Base-by-base conservation (phyloP, 2,888 invertebrate genomes). In the Listrodromus nycthemerus region DNA sequence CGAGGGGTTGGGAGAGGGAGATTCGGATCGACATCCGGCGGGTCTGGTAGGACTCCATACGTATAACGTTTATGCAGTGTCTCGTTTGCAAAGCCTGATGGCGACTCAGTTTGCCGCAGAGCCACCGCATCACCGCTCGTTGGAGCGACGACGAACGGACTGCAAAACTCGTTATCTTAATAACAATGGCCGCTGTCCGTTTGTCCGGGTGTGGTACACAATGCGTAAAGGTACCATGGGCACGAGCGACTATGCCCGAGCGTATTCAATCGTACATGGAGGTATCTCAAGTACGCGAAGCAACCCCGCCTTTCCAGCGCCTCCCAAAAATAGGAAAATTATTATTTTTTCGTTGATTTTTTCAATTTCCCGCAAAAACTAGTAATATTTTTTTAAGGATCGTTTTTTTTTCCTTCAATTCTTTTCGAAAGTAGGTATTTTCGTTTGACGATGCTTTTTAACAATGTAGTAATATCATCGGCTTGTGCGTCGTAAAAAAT, bases 151-250 rank as follows among this genome's bases (percentile, higher is more conserved):
- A 41, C 70, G 65, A 70, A 73, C 74, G 24, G 55, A 73, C 71
- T 66, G 79, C 83, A 75, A 83, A 76, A 83, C 80, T 83, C 83
- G 83, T 83, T 83, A 83, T 83, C 83, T 83, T 76, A 83, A 83
- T 83, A 83, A 80, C 83, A 80, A 83, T 80, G 69, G 80, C 80
- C 63, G 71, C 71, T 67, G 76, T 80, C 71, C 83, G 67, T 80
- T 76, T 83, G 83, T 76, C 48, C 41, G 33, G 21, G 41, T 27
- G 13, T 27, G 24, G 70, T 45, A 50, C 71, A 80, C 80, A 83
- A 71, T 71, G 76, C 80, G 80, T 50, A 58, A 74, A 79, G 61
- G 41, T 21, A 52, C 65, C 66, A 65, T 65, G 27, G 55, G 19
- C 37, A 5, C 66, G 55, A 67, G 50, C 27, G 55, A 48, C 45